phyloP scores from a whole-genome alignment of 2,888 invertebrate genomes.

The Perizoma flavofasciatum region DNA sequence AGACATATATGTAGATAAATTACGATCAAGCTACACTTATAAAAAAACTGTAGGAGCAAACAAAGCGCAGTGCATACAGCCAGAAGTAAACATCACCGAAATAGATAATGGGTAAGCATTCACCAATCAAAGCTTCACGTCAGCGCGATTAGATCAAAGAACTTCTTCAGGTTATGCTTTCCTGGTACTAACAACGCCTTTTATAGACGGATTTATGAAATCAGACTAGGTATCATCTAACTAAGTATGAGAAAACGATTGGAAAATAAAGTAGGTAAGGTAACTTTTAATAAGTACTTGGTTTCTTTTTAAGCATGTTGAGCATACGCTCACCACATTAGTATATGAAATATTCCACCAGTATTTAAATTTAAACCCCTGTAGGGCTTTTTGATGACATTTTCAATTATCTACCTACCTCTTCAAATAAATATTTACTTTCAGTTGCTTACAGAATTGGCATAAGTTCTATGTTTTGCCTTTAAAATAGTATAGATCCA shows the following conservation, averaged over 20 bases:
- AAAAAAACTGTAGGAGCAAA: constrained; percentile 10
- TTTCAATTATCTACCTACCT: no score
- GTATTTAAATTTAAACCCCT: no score
- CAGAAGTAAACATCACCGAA: constrained; percentile 28
- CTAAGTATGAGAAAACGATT: neutral
- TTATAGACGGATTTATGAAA: constrained; percentile 28
- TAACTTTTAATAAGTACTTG: neutral
- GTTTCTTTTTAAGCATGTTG: no score
- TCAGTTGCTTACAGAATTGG: no score
- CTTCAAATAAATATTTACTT: no score
- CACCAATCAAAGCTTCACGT: constrained; percentile 29
- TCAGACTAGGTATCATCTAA: no score
- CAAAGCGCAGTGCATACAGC: constrained; percentile 25
- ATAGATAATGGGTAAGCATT: constrained; percentile 29
- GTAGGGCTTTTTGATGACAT: no score
- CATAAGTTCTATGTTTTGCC: neutral
- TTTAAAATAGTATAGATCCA: constrained; percentile 10
- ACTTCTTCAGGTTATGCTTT: constrained; percentile 40
- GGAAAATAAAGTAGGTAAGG: neutral
- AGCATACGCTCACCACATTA: no score
- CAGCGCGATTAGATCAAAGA: constrained; percentile 35
- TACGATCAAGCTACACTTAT: neutral
- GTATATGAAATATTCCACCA: no score
- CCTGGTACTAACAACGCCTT: constrained; percentile 42
- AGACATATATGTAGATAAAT: no score